These are phyloP conservation scores for Channa argus DNA, from an alignment of 2,113 vertebrate genomes.

Conservation along the genomic window DNA sequence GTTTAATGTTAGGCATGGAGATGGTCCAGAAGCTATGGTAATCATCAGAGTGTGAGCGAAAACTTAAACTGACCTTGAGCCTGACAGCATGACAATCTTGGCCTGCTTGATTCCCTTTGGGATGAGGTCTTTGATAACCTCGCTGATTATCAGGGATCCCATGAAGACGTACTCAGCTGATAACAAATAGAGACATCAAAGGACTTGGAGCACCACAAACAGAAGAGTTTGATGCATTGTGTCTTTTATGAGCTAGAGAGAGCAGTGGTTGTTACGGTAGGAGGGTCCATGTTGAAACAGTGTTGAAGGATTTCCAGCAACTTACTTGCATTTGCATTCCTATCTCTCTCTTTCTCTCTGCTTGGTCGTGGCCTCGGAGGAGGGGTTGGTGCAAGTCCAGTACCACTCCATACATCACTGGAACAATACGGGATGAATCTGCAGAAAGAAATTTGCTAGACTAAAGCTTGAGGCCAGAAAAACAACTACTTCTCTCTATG, in stretches of 20 bases:
- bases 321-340: constrained; percentile 66
- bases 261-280: not conserved
- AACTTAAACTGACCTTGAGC: constrained; percentile 82
- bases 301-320: constrained; percentile 2
- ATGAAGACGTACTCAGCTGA: constrained; percentile 84
- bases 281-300: not conserved
- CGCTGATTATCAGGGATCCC: constrained; percentile 87
- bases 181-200: constrained; percentile 31
- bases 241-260: not conserved
- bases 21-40: constrained; percentile 38
- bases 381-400: constrained; percentile 74
- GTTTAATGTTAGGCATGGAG: constrained; percentile 47
- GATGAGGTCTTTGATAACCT: constrained; percentile 87
- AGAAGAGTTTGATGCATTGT: not conserved
- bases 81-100: constrained; percentile 86
- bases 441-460: constrained; percentile 27
- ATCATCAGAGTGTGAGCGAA: constrained; percentile 7
- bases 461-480: constrained; percentile 6
- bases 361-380: constrained; percentile 60
- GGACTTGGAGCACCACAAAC: not conserved
- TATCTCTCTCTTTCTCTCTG: constrained; percentile 72
- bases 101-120: constrained; percentile 86
- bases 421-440: constrained; percentile 90
- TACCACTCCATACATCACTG: constrained; percentile 89
- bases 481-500: no score